A percentile compares a stretch with the other conserved stretches of the same genome.
phyloP scores from a whole-genome alignment of 2,797 vertebrate species.

The Acanthurus leucopareius region DNA sequence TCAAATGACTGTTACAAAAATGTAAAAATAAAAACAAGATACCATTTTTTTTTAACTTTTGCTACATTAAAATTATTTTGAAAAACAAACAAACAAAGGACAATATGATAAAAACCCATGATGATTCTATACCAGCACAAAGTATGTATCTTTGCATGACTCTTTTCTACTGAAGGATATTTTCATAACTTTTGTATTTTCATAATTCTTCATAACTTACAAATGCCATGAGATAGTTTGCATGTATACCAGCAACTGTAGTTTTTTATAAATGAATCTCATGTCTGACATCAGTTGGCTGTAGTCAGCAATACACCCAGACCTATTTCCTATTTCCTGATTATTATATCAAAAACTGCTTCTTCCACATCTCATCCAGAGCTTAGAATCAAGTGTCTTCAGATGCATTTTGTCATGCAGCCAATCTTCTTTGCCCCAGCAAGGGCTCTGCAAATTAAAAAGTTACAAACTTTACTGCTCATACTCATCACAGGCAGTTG shows the following conservation, averaged over 20 bases:
- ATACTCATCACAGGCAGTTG: slow-evolving; percentile 11
- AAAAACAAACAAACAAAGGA: no score
- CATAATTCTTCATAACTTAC: not conserved
- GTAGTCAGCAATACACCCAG: not conserved
- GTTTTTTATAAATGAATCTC: not conserved
- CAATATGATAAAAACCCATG: no score
- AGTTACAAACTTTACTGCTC: slow-evolving; percentile 37
- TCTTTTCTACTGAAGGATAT: not conserved
- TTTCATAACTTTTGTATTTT: no score
- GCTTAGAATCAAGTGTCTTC: slow-evolving; percentile 14
- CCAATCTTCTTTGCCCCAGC: slow-evolving; percentile 44
- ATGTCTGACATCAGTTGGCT: not conserved
- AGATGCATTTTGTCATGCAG: slow-evolving; percentile 37
- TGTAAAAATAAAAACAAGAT: no score
- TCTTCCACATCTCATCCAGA: slow-evolving; percentile 28
- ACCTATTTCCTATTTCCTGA: not conserved
- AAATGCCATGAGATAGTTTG: not conserved
- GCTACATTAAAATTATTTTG: not conserved
- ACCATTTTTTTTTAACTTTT: not conserved
- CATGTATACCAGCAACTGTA: not conserved
- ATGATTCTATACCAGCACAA: not conserved
- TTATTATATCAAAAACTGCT: slow-evolving; percentile 38
- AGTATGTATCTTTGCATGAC: not conserved
- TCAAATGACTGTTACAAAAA: not conserved
- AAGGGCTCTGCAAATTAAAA: slow-evolving; percentile 51